These are phyloP conservation scores for Arctocebus calabarensis DNA, from an alignment of 2,797 vertebrate genomes.

Conservation along the genomic window DNA sequence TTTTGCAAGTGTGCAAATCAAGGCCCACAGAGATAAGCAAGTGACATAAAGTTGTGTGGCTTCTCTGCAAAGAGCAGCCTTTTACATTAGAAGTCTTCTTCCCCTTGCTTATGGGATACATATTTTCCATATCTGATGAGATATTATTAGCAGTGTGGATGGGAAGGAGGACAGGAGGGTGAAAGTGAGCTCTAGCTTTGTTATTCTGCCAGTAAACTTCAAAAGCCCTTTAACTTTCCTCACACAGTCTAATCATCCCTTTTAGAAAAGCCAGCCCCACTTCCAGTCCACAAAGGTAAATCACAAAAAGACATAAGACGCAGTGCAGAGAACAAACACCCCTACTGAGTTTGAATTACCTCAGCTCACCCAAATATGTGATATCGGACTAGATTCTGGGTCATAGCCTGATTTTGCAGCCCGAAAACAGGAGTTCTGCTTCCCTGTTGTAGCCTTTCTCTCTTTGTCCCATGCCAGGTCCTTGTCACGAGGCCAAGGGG, in stretches of 20 bases:
- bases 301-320: neutral
- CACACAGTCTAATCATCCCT: neutral
- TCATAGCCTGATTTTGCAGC: conserved; percentile 37
- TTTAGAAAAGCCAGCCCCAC: conserved; percentile 36
- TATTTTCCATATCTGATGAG: neutral
- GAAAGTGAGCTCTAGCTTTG: neutral
- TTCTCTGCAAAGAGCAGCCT: neutral
- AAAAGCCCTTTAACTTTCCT: conserved; percentile 47
- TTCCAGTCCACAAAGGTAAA: conserved; percentile 11
- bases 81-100: neutral
- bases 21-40: neutral
- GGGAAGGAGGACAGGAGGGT: neutral
- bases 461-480: neutral
- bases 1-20: neutral
- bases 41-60: neutral
- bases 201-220: neutral
- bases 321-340: neutral
- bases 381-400: conserved; percentile 28
- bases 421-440: neutral
- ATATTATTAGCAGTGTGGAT: neutral
- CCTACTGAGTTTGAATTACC: neutral
- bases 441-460: neutral
- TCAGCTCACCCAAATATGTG: neutral
- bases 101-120: neutral
- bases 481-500: neutral